A percentile compares a stretch with the other conserved stretches of the same genome.
phyloP scores from a whole-genome alignment of 1,140 invertebrate species.

The Pollicipes pollicipes region DNA sequence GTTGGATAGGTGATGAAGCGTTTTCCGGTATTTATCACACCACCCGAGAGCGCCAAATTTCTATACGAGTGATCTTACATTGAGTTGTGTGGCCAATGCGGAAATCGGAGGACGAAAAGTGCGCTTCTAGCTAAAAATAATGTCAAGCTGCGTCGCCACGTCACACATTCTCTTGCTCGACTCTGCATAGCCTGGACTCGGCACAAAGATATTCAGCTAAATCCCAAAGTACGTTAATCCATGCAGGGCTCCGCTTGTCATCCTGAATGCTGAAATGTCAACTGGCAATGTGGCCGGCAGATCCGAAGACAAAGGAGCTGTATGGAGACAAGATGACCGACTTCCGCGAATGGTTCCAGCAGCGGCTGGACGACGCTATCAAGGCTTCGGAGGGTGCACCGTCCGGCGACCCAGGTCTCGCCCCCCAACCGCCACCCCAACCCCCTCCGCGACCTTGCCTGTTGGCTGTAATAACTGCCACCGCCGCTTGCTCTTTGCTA shows the following conservation, averaged over 20 bases:
- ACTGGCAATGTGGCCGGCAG: constrained; percentile 29
- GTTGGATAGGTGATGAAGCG: too few species aligned
- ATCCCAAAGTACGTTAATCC: background rate
- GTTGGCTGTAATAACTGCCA: too few species aligned
- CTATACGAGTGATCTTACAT: too few species aligned
- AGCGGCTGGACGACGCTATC: constrained; percentile 61
- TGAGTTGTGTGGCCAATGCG: too few species aligned
- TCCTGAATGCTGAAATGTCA: background rate
- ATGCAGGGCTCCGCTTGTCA: background rate
- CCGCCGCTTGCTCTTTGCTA: too few species aligned
- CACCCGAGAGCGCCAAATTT: too few species aligned
- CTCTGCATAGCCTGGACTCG: background rate
- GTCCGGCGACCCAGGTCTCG: background rate
- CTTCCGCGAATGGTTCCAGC: constrained; percentile 56
- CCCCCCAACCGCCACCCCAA: too few species aligned
- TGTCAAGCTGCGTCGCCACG: too few species aligned
- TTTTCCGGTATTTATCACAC: too few species aligned
- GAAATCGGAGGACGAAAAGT: too few species aligned
- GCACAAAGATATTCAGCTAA: background rate
- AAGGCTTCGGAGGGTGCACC: constrained; percentile 19
- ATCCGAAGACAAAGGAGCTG: constrained; percentile 55
- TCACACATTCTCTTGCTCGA: background rate
- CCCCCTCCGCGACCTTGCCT: too few species aligned
- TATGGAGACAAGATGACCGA: constrained; percentile 47
- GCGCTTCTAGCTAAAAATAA: too few species aligned